Base-by-base conservation (phyloP, 2,113 vertebrate genomes). In the Progne subis region DNA sequence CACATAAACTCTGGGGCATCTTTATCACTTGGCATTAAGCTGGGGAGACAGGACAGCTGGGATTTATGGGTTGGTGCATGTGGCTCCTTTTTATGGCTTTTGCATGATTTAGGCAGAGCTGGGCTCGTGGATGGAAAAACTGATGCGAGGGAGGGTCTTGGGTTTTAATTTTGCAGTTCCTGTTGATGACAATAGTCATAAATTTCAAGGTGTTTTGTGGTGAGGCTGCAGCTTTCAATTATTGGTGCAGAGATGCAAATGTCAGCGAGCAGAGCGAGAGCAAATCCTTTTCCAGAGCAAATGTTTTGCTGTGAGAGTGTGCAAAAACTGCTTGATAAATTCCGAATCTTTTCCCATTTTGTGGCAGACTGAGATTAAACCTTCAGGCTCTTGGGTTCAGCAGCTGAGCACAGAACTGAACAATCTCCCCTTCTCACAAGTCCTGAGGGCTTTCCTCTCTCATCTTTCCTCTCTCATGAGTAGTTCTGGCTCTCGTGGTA, bases 41-140 rank as follows among this genome's bases (percentile, higher is more conserved):
- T 86, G 68, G 81, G 60, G 64, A 90, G 76, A 78, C 68, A 61
- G 32, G 63, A 55, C 49, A 96, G 88, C 56, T 86, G 82, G 87
- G 85, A 97, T 97, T 97, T 98, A 96, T 50, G 76, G 60, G 50
- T 59, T 24, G 61, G 19, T 63, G 49, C 0, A 0, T 55, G 70
- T 11, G 1, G 49, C 92, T 96, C 86, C 67, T 93, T 95, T 91
- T 96, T 83, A 96, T 59, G 28, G 56, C 67, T 92, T 92, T 95
- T 79, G 76, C 87, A 72, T 96, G 95, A 96, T 96, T 97, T 91
- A 92, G 89, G 91, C 93, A 95, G 92, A 91, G 84, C 82, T 97
- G 88, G 59, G 91, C 76, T 95, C 94, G 90, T 82, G 86, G 91
- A 74, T 50, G 37, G 87, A 74, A 92, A 92, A 95, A 37, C 9